A percentile compares a stretch with the other conserved stretches of the same genome.
Conservation (phyloP, 1,140 invertebrate species). For the Teleopsis dalmanni region DNA sequence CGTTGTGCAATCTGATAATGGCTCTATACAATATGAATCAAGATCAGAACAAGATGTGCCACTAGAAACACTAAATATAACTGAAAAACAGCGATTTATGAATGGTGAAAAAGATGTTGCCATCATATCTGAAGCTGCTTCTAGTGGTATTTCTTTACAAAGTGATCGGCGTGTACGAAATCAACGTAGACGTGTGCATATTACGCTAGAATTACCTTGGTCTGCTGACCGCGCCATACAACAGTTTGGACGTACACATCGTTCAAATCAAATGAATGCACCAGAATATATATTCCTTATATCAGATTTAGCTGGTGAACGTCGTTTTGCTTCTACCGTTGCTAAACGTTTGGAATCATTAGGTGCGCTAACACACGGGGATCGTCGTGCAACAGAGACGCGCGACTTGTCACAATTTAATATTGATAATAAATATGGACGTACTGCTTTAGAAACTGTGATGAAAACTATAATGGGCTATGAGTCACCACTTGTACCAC, state of each 20-base stretch:
- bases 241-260: slow-evolving; percentile 84
- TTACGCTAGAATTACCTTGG: slow-evolving; percentile 98
- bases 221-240: slow-evolving; percentile 99
- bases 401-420: slow-evolving; percentile 96
- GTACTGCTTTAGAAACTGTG: slow-evolving; percentile 85
- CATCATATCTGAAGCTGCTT: slow-evolving; percentile 98
- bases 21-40: slow-evolving; percentile 88
- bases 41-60: slow-evolving; percentile 90
- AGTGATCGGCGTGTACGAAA: slow-evolving; percentile 88
- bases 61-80: slow-evolving; percentile 96
- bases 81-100: slow-evolving; percentile 90
- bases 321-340: slow-evolving; percentile 90
- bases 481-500: slow-evolving; percentile 73
- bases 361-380: slow-evolving; percentile 95
- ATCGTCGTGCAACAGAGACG: slow-evolving; percentile 93
- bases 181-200: slow-evolving; percentile 89
- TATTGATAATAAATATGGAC: slow-evolving; percentile 95
- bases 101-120: slow-evolving; percentile 96
- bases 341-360: slow-evolving; percentile 94
- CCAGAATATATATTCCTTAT: slow-evolving; percentile 99
- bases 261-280: slow-evolving; percentile 82
- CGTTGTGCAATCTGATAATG: slow-evolving; percentile 86
- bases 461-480: slow-evolving; percentile 78
- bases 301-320: slow-evolving; percentile 95
- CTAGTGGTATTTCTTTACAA: slow-evolving; percentile 93